A percentile compares a stretch with the other conserved stretches of the same genome.
Evolutionary conservation across 1,140 invertebrate species (phyloP).

Genomic region (Papilio polytes): DNA sequence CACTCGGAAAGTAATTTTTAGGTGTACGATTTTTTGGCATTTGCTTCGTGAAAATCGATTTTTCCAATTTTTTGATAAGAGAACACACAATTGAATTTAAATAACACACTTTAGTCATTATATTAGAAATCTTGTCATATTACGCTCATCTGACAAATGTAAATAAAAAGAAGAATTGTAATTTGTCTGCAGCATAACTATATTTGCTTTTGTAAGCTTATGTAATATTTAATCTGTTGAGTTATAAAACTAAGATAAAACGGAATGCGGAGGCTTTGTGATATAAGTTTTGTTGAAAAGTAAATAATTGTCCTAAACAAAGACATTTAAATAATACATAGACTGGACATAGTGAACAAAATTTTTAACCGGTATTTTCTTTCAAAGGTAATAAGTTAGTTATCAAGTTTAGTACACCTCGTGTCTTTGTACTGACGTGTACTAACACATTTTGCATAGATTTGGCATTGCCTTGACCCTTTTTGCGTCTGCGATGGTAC

Average conservation of each 20-base stretch:
- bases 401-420: too few species aligned
- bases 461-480: too few species aligned
- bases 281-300: background rate
- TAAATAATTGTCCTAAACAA: background rate
- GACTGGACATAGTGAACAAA: too few species aligned
- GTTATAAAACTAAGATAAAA: constrained; percentile 7
- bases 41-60: background rate
- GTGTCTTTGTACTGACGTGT: too few species aligned
- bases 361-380: too few species aligned
- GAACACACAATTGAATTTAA: too few species aligned
- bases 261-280: background rate
- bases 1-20: background rate
- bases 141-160: background rate
- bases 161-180: background rate
- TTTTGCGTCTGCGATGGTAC: too few species aligned
- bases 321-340: too few species aligned
- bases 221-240: background rate
- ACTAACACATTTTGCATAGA: too few species aligned
- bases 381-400: too few species aligned
- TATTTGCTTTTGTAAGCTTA: background rate
- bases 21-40: background rate
- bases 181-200: background rate
- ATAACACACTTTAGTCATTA: too few species aligned
- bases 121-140: too few species aligned
- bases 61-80: background rate